Evolutionary conservation across 2,113 vertebrate genomes (phyloP).

Genomic region (Oreochromis spilurus): DNA sequence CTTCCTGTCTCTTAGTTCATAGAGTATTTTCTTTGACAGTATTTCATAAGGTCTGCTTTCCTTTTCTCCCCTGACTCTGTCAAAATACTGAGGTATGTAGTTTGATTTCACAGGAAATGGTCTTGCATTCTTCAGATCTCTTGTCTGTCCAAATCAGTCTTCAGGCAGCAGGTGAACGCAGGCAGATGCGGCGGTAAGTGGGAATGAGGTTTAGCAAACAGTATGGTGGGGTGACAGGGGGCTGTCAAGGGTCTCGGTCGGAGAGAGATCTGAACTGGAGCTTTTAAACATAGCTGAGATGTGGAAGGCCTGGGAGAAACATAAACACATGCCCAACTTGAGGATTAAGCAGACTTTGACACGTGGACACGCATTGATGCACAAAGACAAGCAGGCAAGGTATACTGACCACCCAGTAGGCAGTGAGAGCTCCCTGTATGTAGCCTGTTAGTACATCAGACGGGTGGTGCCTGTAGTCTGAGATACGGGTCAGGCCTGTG

Average conservation of each 20-base stretch:
- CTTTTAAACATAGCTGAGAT: conserved; percentile 72
- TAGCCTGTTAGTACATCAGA: conserved; percentile 71
- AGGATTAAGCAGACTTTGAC: not conserved
- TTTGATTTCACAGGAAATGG: conserved; percentile 57
- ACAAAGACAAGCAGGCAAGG: not conserved
- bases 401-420: conserved; percentile 79
- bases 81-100: conserved; percentile 44
- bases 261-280: conserved; percentile 1
- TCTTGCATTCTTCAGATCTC: conserved; percentile 37
- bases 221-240: conserved; percentile 59
- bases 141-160: not conserved
- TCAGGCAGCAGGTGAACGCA: not conserved
- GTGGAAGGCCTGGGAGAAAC: conserved; percentile 63
- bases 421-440: conserved; percentile 75
- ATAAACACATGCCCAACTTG: not conserved
- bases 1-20: not conserved
- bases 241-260: conserved; percentile 33
- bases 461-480: conserved; percentile 75
- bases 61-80: not conserved
- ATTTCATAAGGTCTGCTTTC: not conserved
- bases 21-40: not conserved
- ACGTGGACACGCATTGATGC: not conserved
- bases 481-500: conserved; percentile 73
- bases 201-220: conserved; percentile 56
- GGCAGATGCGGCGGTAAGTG: not conserved